Evolutionary conservation across 2,888 invertebrate genomes (phyloP), one percentile per base, ranked within the genome.

Genomic region (Andrena bicolor): DNA sequence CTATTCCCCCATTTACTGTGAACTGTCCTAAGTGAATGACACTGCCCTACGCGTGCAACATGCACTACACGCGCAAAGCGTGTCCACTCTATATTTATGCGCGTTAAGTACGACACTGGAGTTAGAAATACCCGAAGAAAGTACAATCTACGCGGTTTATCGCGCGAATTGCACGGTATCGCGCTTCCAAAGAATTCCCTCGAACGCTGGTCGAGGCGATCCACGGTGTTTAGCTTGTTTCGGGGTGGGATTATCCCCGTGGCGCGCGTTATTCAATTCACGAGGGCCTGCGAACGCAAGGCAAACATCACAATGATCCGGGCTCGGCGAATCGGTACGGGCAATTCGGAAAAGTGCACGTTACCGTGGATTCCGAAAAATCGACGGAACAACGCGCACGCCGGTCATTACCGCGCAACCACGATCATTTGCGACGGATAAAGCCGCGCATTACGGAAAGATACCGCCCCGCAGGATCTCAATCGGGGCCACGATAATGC

Each of bases 371-470:
- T 1, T 53, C 56, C 28, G 66, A 80, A 72, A 80, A 75, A 75
- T 71, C 74, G 30, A 8, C 13, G 32, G 56, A 51, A 70, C 65
- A 74, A 63, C 70, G 79, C 23, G 56, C 56, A 56, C 64, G 61
- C 20, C 58, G 53, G n/a, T 58, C 69, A 77, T 82, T 78, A 77
- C 81, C 28, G 26, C 20, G 30, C 72, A 26, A 74, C 70, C 68
- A 75, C 68, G 51, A 77, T 82, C 77, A 82, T 82, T 83, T 75
- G 71, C 58, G 64, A 71, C 70, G 78, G 68, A 68, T 83, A 82
- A 83, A 82, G 70, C 58, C 74, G 68, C 70, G 65, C 73, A 70
- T 83, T 80, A 82, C 68, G 72, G 41, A 61, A 7, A 64, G 61
- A 68, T 71, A 60, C 65, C 71, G 58, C 30, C 64, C 58, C 6